Percentiles rank a stretch among this genome's conserved stretches.
These are phyloP conservation scores for Montipora capitata DNA, from an alignment of 92 coral and sea anemone genomes.

Conservation along the genomic window DNA sequence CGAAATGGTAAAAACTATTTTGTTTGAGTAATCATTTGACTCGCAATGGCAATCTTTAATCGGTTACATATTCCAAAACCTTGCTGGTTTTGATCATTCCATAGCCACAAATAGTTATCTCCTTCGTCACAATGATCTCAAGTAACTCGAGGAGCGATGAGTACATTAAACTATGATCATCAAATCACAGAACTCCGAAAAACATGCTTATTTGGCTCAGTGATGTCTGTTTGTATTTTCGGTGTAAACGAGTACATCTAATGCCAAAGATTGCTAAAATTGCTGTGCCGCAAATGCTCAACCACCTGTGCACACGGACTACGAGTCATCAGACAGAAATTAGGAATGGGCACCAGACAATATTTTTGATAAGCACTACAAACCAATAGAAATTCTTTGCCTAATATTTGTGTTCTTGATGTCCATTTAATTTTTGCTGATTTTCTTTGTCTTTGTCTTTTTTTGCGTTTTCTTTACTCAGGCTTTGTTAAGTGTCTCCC, in stretches of 20 bases:
- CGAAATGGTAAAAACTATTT: neutral
- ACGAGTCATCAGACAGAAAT: neutral
- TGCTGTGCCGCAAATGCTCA: neutral
- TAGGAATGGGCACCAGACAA: neutral
- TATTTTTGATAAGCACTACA: neutral
- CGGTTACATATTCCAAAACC: neutral
- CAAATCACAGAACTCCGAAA: neutral
- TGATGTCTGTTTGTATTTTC: slow-evolving; percentile 36
- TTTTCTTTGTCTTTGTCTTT: slow-evolving; percentile 12
- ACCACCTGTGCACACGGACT: slow-evolving; percentile 18
- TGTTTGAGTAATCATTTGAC: neutral
- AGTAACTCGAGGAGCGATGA: neutral
- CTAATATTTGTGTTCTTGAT: neutral
- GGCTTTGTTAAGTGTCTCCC: slow-evolving; percentile 19
- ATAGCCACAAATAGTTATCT: neutral
- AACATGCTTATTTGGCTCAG: neutral
- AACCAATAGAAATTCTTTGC: neutral
- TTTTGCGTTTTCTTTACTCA: neutral
- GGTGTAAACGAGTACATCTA: slow-evolving; percentile 11
- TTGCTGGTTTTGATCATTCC: neutral
- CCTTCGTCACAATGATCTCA: neutral
- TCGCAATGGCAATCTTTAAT: no score
- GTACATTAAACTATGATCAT: neutral
- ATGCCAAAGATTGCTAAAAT: slow-evolving; percentile 43
- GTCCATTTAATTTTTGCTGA: neutral